phyloP scores from a whole-genome alignment of 1,140 invertebrate species.

The Galendromus occidentalis region DNA sequence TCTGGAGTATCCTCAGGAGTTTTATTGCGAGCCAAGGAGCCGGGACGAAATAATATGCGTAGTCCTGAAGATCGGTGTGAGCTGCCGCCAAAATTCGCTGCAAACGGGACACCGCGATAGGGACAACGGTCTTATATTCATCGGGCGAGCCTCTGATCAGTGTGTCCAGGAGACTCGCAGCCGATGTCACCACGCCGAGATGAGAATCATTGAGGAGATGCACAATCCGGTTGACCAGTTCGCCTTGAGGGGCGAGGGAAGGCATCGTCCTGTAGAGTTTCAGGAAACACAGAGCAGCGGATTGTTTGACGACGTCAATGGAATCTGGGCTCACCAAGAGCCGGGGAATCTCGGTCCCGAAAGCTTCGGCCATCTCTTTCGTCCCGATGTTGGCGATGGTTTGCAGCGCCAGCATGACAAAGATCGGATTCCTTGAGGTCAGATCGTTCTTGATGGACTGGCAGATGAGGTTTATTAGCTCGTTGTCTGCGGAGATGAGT shows the following conservation, averaged over 20 bases:
- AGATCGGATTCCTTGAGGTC: constrained; percentile 84
- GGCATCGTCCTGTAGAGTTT: constrained; percentile 77
- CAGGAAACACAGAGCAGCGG: constrained; percentile 84
- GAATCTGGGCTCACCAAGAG: constrained; percentile 84
- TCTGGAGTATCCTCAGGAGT: constrained; percentile 81
- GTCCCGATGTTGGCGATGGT: constrained; percentile 99
- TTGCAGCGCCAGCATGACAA: constrained; percentile 97
- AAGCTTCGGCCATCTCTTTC: constrained; percentile 97
- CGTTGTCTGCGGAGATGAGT: constrained; percentile 94
- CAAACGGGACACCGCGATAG: constrained; percentile 84
- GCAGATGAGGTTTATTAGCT: constrained; percentile 96
- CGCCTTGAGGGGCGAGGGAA: constrained; percentile 81
- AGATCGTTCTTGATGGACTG: constrained; percentile 99
- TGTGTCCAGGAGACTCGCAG: constrained; percentile 90
- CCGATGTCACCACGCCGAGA: constrained; percentile 84
- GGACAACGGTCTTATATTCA: constrained; percentile 97
- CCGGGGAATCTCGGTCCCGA: constrained; percentile 93
- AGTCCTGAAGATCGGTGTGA: constrained; percentile 96
- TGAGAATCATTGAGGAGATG: constrained; percentile 97
- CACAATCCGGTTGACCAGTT: constrained; percentile 96
- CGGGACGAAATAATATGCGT: constrained; percentile 99
- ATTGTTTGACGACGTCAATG: constrained; percentile 99
- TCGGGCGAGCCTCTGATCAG: constrained; percentile 96
- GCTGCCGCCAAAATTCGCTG: constrained; percentile 81
- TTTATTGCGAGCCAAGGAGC: constrained; percentile 99